Conservation (phyloP, 2,888 invertebrate genomes). For the Rotaria socialis region DNA sequence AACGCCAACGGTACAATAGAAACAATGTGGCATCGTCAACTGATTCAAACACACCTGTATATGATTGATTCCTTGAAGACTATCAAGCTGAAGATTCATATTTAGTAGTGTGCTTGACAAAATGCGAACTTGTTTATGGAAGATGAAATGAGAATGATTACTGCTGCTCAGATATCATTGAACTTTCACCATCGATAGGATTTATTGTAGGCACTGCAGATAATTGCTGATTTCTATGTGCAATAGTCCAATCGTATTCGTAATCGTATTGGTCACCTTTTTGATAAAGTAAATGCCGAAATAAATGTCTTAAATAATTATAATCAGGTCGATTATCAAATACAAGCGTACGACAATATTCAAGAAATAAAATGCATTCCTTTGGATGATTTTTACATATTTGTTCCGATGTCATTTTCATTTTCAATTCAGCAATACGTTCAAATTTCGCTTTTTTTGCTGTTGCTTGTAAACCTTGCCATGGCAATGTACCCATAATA, state of each 20-base stretch:
- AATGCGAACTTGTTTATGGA: no score
- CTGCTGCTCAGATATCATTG: not conserved
- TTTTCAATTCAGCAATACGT: conserved; percentile 29
- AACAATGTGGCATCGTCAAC: no score
- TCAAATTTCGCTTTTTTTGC: conserved; percentile 30
- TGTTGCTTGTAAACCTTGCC: conserved; percentile 37
- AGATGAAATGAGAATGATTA: not conserved
- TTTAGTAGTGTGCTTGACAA: no score
- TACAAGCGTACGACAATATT: not conserved
- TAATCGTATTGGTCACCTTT: conserved; percentile 33
- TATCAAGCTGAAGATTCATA: no score
- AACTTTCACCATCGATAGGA: not conserved
- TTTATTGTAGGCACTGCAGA: not conserved
- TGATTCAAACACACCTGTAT: no score
- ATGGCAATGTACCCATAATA: conserved; percentile 24
- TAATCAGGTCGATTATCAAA: conserved; percentile 33
- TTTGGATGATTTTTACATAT: conserved; percentile 15
- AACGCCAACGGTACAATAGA: no score
- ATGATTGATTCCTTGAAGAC: no score
- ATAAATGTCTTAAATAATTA: conserved; percentile 31
- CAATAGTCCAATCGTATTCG: conserved; percentile 20
- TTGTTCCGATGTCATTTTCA: not conserved
- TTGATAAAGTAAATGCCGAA: conserved; percentile 10
- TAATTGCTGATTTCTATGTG: not conserved
- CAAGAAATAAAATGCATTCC: not conserved